phyloP scores from a whole-genome alignment of 2,113 vertebrate genomes.

The Albula glossodonta region DNA sequence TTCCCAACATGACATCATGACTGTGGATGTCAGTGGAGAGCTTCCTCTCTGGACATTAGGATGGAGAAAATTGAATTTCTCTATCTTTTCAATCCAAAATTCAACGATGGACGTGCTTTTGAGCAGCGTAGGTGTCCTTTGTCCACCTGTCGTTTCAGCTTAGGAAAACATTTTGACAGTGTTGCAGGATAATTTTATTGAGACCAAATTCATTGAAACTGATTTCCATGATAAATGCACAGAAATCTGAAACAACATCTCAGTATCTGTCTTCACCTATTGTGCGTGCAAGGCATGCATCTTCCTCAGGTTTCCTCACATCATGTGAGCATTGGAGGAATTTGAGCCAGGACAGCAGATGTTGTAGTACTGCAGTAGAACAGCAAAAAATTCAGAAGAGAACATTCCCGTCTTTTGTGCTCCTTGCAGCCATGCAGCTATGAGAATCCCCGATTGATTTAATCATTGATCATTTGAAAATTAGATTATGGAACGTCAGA shows the following conservation, averaged over 20 bases:
- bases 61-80: slow-evolving; percentile 50
- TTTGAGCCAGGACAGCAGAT: not conserved
- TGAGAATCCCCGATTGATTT: slow-evolving; percentile 33
- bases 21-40: slow-evolving; percentile 39
- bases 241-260: slow-evolving; percentile 53
- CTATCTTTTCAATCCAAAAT: slow-evolving; percentile 39
- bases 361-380: not conserved
- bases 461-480: slow-evolving; percentile 68
- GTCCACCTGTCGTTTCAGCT: slow-evolving; percentile 55
- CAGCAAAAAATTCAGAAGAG: not conserved
- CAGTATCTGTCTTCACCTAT: slow-evolving; percentile 57
- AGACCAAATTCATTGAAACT: slow-evolving; percentile 49
- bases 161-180: slow-evolving; percentile 44
- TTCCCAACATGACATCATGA: slow-evolving; percentile 44
- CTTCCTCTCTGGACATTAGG: slow-evolving; percentile 44
- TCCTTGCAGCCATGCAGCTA: not conserved
- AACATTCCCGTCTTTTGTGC: not conserved
- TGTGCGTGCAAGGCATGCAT: slow-evolving; percentile 1
- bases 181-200: slow-evolving; percentile 45
- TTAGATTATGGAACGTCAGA: slow-evolving; percentile 67
- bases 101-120: slow-evolving; percentile 21
- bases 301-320: not conserved
- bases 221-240: slow-evolving; percentile 56
- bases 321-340: not conserved
- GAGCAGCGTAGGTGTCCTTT: slow-evolving; percentile 49